Percentiles rank a stretch among this genome's conserved stretches.
Evolutionary conservation across 2,113 vertebrate species (phyloP).

Genomic region (Callospermophilus lateralis): DNA sequence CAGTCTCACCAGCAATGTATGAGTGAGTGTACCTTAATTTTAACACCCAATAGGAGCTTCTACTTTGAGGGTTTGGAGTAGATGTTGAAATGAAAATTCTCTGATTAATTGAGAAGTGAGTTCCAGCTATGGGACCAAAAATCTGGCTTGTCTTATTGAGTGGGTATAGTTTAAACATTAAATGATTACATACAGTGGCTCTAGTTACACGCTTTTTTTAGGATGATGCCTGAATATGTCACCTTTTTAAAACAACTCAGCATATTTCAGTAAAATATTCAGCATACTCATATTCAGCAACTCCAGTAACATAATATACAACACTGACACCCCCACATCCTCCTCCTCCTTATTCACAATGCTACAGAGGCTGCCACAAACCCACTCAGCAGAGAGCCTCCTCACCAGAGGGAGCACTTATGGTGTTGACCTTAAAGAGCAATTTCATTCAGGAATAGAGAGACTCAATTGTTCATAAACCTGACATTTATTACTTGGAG

Average conservation of each 20-base stretch:
- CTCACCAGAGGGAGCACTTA: conserved; percentile 79
- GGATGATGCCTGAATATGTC: background rate
- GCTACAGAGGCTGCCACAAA: accelerated
- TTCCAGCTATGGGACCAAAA: background rate
- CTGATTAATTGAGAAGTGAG: background rate
- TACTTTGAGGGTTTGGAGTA: background rate
- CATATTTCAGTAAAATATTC: background rate
- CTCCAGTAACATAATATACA: background rate
- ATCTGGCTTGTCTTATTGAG: background rate
- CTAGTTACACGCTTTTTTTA: background rate
- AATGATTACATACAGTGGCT: background rate
- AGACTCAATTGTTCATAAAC: conserved; percentile 88
- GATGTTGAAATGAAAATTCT: background rate
- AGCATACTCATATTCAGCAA: background rate
- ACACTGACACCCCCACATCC: accelerated
- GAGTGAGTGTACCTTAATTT: too few relatives aligned
- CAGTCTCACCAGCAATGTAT: too few relatives aligned
- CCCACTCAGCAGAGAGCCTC: conserved; percentile 8
- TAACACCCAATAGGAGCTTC: background rate
- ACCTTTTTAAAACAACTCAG: background rate
- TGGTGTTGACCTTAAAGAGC: conserved; percentile 87
- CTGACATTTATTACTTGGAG: conserved; percentile 88
- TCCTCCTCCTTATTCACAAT: background rate
- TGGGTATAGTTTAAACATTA: background rate
- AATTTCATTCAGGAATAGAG: conserved; percentile 84